Evolutionary conservation across 1,140 invertebrate genomes (phyloP), one percentile per base, ranked within the genome.

Genomic region (Drosophila prosaltans): DNA sequence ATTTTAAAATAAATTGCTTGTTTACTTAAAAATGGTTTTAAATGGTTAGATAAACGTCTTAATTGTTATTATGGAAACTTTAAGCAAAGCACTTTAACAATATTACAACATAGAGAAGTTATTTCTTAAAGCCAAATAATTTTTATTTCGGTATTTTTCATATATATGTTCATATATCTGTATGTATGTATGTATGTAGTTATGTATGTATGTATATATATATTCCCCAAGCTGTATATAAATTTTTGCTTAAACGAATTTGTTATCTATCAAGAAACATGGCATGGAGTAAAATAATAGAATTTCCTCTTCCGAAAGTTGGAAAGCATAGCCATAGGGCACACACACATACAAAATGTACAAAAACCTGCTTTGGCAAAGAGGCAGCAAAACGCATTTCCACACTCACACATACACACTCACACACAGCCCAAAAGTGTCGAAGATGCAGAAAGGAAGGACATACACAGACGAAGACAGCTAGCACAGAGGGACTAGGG

Each of bases 251-350:
- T 59, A 59, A 59, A 21, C 57, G 57, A 59, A 59, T 59, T 59
- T 59, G 57, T 59, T 59, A 59, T 59, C 57, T 59, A 59, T 59
- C 57, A 59, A 51, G 57, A 11, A 59, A 59, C 57, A 59, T 59
- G 32, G 36, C 32, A 59, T 32, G 57, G 57, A 59, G 57, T 59
- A 59, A 59, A 59, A 59, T 59, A 59, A 59, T 59, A 40, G 57
- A 59, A 59, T 59, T 59, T 59, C 57, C 57, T 59, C 16, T 59
- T 59, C 57, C 57, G 57, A 59, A 59, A 59, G 57, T 58, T 39
- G 16, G 57, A 58, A 39, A 58, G 57, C 57, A 58, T 21, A 16
- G 8, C 57, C 21, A 39, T 58, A 24, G 57, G 57, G 57, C 57
- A 40, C 32, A 59, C 57, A 59, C 57, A 59, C n/a, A 59, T 21